Evolutionary conservation across 2,113 vertebrate species (phyloP).

Genomic region (Oceanites oceanicus): DNA sequence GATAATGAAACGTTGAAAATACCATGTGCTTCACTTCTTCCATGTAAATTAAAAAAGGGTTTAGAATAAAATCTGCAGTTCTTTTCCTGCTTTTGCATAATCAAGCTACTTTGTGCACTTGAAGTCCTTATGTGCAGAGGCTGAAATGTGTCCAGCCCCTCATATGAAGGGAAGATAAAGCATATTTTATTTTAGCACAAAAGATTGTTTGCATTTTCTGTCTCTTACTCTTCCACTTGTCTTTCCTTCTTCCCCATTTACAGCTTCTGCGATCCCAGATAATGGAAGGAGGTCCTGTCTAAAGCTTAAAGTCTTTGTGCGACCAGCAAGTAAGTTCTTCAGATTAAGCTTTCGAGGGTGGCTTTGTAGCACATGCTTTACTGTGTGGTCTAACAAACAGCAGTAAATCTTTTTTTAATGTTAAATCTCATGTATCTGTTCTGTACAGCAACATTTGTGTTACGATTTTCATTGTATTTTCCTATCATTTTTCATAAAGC

Average conservation of each 20-base stretch:
- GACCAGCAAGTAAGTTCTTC: conserved; percentile 93
- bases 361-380: conserved; percentile 63
- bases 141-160: not conserved
- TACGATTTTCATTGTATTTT: conserved; percentile 70
- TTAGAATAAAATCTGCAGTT: not conserved
- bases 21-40: not conserved
- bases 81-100: not conserved
- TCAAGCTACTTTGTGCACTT: not conserved
- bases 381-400: conserved; percentile 66
- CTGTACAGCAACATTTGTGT: conserved; percentile 63
- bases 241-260: conserved; percentile 29
- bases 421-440: conserved; percentile 73
- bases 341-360: conserved; percentile 42
- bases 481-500: conserved; percentile 76
- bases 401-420: conserved; percentile 52
- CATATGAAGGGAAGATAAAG: not conserved
- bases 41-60: not conserved
- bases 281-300: conserved; percentile 94
- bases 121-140: not conserved
- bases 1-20: not conserved
- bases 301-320: conserved; percentile 98
- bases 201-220: not conserved
- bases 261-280: conserved; percentile 94
- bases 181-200: not conserved
- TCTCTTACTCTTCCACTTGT: not conserved